phyloP scores from a whole-genome alignment of 2,888 invertebrate genomes.

The Cantharis flavilabris region DNA sequence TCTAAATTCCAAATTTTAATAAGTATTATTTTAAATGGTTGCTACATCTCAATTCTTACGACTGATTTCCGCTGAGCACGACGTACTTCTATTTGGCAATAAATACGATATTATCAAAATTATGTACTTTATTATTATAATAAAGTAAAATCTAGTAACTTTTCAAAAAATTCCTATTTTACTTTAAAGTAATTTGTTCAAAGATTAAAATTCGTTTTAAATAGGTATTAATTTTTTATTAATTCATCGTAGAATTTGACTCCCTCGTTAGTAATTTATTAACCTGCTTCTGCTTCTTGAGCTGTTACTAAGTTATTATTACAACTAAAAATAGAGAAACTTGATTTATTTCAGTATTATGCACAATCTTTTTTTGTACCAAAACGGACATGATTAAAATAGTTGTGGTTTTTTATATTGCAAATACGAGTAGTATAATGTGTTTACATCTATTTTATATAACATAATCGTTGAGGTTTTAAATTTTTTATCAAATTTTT shows the following conservation, averaged over 20 bases:
- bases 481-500: conserved; percentile 18
- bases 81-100: no score
- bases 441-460: conserved; percentile 9
- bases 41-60: no score
- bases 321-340: not conserved
- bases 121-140: no score
- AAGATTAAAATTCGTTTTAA: not conserved
- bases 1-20: no score
- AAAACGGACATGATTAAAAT: conserved; percentile 22
- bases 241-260: not conserved
- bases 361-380: not conserved
- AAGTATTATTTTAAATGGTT: no score
- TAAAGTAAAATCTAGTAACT: no score
- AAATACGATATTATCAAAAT: no score
- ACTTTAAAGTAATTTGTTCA: not conserved
- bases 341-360: not conserved
- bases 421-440: conserved; percentile 5
- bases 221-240: not conserved
- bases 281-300: not conserved
- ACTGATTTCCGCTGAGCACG: no score
- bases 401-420: conserved; percentile 24
- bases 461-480: conserved; percentile 24
- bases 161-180: no score
- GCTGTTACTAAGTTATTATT: not conserved
- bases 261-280: not conserved